Evolutionary conservation across 2,888 invertebrate species (phyloP), one percentile per base, ranked within the genome.

Genomic region (Sericinus montela): DNA sequence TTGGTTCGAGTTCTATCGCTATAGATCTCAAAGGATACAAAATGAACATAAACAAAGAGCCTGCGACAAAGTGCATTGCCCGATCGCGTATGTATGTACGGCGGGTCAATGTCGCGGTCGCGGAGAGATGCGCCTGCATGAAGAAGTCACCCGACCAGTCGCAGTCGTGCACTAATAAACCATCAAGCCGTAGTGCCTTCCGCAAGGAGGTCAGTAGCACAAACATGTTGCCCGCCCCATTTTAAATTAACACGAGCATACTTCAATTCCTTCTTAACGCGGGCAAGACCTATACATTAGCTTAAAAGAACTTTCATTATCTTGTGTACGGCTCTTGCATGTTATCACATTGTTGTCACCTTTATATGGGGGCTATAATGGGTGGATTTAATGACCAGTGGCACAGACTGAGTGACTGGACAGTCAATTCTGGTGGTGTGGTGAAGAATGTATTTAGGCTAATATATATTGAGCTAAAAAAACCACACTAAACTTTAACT

Each of bases 21-120:
- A 41, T 55, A 64, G 67, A 68, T 66, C 68, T 69, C 69, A 67
- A 72, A 83, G 86, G 83, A 82, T 72, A 51, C 55, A 56, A 54
- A 54, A 47, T 48, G 50, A 28, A 57, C 57, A 82, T 84, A 87
- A 87, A 87, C 86, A 87, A 87, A 85, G 83, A 86, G 82, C 69
- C 86, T 86, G 80, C 80, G 80, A 84, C 82, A 82, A 78, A 67
- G 87, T 82, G 87, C 87, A 85, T 80, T 84, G 87, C 71, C 87
- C 87, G 84, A 78, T 75, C 80, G 75, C 70, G 76, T 77, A 78
- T 75, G n/a, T n/a, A n/a, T n/a, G n/a, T n/a, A n/a, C n/a, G 76
- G 67, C 76, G 75, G 87, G 84, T 88, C 88, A 87, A 86, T 87
- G 87, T 87, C 87, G 86, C 79, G 86, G 80, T 66, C 82, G 67